phyloP scores from a whole-genome alignment of 1,140 invertebrate species.

The Stenopsyche tienmushanensis region DNA sequence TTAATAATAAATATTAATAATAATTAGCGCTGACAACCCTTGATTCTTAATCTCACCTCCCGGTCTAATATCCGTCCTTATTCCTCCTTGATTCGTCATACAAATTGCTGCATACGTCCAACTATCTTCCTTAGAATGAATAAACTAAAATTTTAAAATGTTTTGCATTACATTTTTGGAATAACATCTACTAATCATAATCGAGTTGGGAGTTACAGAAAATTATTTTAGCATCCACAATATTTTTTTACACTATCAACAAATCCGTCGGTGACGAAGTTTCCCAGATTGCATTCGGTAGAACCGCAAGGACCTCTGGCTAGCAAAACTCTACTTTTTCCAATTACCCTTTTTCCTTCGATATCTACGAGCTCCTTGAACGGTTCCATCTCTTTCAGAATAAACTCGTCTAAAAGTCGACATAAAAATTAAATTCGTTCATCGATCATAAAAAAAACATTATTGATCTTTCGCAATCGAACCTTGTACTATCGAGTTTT shows the following conservation, averaged over 20 bases:
- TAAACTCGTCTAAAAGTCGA: conserved; percentile 48
- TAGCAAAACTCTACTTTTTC: conserved; percentile 56
- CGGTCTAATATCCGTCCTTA: conserved; percentile 58
- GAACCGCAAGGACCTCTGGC: conserved; percentile 54
- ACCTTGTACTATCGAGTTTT: conserved; percentile 64
- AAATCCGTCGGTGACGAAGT: conserved; percentile 67
- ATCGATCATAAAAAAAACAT: no score
- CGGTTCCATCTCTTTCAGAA: conserved; percentile 57
- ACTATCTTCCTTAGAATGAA: conserved; percentile 42
- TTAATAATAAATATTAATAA: background rate
- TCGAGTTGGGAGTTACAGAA: no score
- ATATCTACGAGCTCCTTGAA: conserved; percentile 63
- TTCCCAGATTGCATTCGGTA: conserved; percentile 70
- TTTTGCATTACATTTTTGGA: no score
- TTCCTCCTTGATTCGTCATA: conserved; percentile 64
- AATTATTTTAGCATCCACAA: no score
- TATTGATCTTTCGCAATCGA: no score
- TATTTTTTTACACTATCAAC: conserved; percentile 59
- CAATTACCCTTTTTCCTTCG: conserved; percentile 53
- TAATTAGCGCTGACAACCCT: background rate
- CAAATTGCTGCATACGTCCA: conserved; percentile 68
- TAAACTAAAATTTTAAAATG: conserved; percentile 32
- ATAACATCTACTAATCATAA: no score
- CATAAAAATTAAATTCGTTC: no score
- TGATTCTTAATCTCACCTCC: conserved; percentile 45